These are phyloP conservation scores for Proteles cristata DNA, from an alignment of 2,113 vertebrate genomes.

Conservation along the genomic window DNA sequence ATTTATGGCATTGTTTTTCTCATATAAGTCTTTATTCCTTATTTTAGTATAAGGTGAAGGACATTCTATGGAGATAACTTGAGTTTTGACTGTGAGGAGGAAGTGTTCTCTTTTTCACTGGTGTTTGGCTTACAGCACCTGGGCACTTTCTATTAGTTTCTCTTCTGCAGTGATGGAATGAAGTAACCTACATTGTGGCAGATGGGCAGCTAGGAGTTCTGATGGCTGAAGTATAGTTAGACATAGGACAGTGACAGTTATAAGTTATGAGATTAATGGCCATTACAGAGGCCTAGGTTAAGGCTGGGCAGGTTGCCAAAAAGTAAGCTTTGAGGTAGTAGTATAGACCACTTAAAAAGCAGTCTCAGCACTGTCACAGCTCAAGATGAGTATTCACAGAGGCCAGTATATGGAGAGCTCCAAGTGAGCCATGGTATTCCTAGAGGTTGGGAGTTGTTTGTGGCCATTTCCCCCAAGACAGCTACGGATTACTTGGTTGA, in stretches of 20 bases:
- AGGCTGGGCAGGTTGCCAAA: not conserved
- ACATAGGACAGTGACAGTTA: not conserved
- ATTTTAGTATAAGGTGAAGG: not conserved
- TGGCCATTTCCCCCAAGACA: not conserved
- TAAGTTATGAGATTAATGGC: not conserved
- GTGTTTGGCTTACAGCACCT: not conserved
- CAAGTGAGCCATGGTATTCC: not conserved
- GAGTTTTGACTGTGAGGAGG: conserved; percentile 31
- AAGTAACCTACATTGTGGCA: not conserved
- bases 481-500: not conserved
- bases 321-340: not conserved
- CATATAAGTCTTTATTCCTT: not conserved
- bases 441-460: not conserved
- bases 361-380: not conserved
- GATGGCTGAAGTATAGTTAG: not conserved
- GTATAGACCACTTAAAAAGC: not conserved
- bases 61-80: not conserved
- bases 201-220: not conserved
- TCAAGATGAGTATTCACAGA: not conserved
- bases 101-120: not conserved
- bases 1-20: not conserved
- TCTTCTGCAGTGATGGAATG: not conserved
- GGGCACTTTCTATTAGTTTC: not conserved
- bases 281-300: not conserved
- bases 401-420: not conserved